Evolutionary conservation across 2,888 invertebrate genomes (phyloP).

Genomic region (Bellardia pandia): DNA sequence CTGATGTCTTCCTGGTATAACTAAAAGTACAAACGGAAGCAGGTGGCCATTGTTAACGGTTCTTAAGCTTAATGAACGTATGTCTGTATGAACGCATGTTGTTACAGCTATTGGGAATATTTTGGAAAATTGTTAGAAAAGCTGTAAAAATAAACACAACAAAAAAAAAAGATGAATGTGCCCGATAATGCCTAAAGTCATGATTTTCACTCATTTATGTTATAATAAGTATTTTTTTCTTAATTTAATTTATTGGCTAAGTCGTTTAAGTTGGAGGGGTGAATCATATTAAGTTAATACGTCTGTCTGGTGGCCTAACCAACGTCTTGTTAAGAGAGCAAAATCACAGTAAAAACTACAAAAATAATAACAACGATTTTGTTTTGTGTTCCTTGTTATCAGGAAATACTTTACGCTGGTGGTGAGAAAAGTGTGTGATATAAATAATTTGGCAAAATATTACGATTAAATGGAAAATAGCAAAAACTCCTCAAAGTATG

Average conservation of each 20-base stretch:
- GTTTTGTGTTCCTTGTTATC: slow-evolving; percentile 10
- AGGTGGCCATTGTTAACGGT: slow-evolving; percentile 70
- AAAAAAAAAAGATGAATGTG: slow-evolving; percentile 41
- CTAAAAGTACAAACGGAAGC: slow-evolving; percentile 51
- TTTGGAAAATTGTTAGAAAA: background rate
- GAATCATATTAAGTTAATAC: slow-evolving; percentile 30
- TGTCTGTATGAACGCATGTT: background rate
- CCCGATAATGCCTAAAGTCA: slow-evolving; percentile 39
- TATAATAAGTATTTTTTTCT: slow-evolving; percentile 28
- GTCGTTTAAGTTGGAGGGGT: slow-evolving; percentile 32
- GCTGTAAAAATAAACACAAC: background rate
- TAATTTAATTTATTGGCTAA: slow-evolving; percentile 67
- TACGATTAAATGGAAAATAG: too few species aligned
- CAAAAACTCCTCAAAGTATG: too few species aligned
- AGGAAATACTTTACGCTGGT: slow-evolving; percentile 1
- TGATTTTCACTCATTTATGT: slow-evolving; percentile 41
- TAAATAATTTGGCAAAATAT: too few species aligned
- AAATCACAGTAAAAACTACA: slow-evolving; percentile 29
- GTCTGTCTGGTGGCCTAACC: slow-evolving; percentile 1
- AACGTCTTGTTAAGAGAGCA: slow-evolving; percentile 12
- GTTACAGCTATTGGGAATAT: background rate
- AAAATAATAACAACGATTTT: slow-evolving; percentile 56
- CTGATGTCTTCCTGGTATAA: background rate
- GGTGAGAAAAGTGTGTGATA: background rate
- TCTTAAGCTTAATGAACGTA: slow-evolving; percentile 60